Conservation (phyloP, 1,140 invertebrate genomes). For the Camponotus floridanus region DNA sequence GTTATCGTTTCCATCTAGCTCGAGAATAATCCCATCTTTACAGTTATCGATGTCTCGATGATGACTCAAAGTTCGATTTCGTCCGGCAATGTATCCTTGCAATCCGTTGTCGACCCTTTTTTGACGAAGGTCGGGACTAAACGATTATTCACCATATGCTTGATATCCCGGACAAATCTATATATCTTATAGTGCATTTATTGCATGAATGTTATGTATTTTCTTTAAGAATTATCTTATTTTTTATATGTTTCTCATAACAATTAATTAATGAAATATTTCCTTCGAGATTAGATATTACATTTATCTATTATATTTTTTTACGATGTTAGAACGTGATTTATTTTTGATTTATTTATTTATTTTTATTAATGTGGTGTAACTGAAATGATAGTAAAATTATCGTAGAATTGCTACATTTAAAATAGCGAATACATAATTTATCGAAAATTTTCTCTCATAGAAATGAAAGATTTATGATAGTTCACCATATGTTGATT, state of each 20-base stretch:
- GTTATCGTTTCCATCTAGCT: constrained; percentile 60
- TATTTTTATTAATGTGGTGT: constrained; percentile 37
- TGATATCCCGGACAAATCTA: neutral
- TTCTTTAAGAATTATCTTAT: neutral
- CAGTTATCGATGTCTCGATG: constrained; percentile 56
- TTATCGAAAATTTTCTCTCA: neutral
- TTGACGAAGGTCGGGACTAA: constrained; percentile 20
- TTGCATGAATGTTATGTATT: neutral
- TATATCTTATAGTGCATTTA: constrained; percentile 10
- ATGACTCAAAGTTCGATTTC: constrained; percentile 51
- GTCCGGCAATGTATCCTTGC: constrained; percentile 38
- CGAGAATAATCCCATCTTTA: constrained; percentile 64
- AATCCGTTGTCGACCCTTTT: constrained; percentile 42
- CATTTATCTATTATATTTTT: neutral
- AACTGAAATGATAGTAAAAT: constrained; percentile 19
- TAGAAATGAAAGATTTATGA: neutral
- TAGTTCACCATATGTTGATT: constrained; percentile 20
- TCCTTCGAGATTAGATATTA: neutral
- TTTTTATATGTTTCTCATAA: neutral
- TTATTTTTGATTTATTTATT: too few species aligned
- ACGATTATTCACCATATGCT: constrained; percentile 37
- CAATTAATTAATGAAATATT: constrained; percentile 16
- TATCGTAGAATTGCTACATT: neutral
- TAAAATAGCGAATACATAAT: neutral
- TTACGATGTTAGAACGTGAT: neutral